Percentiles rank a stretch among this genome's conserved stretches.
These are phyloP conservation scores for Drosophila takahashii DNA, from an alignment of 1,140 invertebrate genomes.

Conservation along the genomic window DNA sequence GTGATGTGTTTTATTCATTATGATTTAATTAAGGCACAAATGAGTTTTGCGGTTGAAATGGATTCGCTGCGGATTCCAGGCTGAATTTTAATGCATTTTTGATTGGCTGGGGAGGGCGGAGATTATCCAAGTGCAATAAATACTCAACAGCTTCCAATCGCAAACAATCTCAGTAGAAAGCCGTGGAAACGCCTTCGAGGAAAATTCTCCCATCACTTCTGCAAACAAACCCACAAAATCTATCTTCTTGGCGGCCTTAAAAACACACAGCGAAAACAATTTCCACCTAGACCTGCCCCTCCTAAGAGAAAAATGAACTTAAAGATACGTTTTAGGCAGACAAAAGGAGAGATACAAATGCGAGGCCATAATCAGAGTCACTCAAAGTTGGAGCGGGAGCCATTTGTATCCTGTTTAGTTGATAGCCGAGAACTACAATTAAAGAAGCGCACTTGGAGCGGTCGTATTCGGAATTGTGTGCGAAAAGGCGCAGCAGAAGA, in stretches of 20 bases:
- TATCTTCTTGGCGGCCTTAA: constrained; percentile 18
- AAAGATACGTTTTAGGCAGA: constrained; percentile 67
- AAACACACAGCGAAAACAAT: constrained; percentile 64
- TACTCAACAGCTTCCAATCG: constrained; percentile 15
- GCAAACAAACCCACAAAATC: constrained; percentile 21
- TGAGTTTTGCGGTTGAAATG: constrained; percentile 35
- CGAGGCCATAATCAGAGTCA: constrained; percentile 69
- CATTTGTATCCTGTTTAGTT: constrained; percentile 68
- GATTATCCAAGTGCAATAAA: constrained; percentile 5
- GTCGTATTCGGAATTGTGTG: constrained; percentile 50
- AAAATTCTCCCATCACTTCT: background rate
- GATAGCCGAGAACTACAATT: constrained; percentile 69
- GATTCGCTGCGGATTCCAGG: constrained; percentile 25
- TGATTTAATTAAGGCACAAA: constrained; percentile 67
- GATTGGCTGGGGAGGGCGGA: background rate
- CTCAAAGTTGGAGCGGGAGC: constrained; percentile 41
- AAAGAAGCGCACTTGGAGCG: constrained; percentile 27
- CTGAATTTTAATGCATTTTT: constrained; percentile 44
- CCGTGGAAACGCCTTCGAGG: background rate
- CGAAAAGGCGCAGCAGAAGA: constrained; percentile 47
- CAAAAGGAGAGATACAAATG: constrained; percentile 39
- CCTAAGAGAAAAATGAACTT: constrained; percentile 60
- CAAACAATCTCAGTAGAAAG: constrained; percentile 3
- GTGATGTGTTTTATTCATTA: constrained; percentile 51
- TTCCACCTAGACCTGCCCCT: constrained; percentile 46